Conservation (phyloP, 2,113 vertebrate species). For the Elgaria multicarinata region DNA sequence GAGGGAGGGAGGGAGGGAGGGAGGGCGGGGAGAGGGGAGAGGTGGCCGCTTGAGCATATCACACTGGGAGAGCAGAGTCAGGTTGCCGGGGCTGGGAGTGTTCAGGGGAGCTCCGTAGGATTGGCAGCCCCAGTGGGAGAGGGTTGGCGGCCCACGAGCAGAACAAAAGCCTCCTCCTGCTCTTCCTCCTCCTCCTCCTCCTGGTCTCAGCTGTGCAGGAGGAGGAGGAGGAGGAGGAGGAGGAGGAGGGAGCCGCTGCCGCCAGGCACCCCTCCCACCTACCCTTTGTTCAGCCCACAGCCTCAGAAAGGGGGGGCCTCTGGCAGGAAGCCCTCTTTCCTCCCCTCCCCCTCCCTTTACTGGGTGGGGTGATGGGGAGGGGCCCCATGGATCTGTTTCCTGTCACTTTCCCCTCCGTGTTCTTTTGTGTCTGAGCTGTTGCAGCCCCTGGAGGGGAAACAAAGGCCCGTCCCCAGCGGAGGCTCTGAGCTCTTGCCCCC, state of each 20-base stretch:
- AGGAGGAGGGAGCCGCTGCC: background rate
- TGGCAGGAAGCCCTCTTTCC: background rate
- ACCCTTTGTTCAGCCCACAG: slow-evolving; percentile 14
- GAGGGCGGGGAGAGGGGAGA: too few species aligned
- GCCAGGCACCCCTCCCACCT: background rate
- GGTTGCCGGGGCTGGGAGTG: too few species aligned
- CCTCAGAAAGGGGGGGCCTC: background rate
- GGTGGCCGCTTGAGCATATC: too few species aligned
- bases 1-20: too few species aligned
- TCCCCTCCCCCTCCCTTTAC: background rate
- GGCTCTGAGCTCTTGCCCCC: background rate
- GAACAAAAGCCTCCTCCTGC: too few species aligned
- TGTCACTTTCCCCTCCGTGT: background rate
- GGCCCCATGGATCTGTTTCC: background rate
- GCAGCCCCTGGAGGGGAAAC: background rate
- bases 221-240: background rate
- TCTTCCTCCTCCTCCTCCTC: too few species aligned
- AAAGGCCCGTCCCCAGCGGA: background rate
- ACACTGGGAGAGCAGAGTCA: too few species aligned
- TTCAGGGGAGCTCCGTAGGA: too few species aligned
- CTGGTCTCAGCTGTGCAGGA: too few species aligned
- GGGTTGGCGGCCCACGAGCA: too few species aligned
- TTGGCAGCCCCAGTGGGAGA: too few species aligned
- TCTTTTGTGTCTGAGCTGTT: slow-evolving; percentile 15
- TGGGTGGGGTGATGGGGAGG: background rate